These are phyloP conservation scores for Dione juno DNA, from an alignment of 2,888 invertebrate genomes.

Conservation along the genomic window DNA sequence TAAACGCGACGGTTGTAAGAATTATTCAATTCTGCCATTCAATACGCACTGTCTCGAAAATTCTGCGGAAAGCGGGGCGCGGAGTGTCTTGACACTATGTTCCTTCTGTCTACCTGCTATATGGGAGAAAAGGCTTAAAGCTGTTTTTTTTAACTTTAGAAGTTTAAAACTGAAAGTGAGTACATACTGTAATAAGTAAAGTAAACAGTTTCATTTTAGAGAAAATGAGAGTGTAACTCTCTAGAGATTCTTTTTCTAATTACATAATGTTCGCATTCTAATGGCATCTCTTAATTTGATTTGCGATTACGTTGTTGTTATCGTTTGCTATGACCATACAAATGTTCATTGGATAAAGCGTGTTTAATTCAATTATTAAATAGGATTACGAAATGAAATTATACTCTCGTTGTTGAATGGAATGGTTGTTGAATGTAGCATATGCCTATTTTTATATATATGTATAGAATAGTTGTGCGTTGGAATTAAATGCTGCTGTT, in stretches of 20 bases:
- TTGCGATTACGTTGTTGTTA: not conserved
- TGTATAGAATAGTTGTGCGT: too few species aligned
- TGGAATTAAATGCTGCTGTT: too few species aligned
- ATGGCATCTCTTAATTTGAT: constrained; percentile 21
- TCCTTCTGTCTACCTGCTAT: too few species aligned
- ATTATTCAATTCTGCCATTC: too few species aligned
- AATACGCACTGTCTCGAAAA: too few species aligned
- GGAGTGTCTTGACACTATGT: too few species aligned
- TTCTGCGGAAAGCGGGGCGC: too few species aligned
- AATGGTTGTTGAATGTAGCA: not conserved
- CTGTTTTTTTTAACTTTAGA: too few species aligned
- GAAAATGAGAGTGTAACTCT: constrained; percentile 1
- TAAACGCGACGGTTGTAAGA: too few species aligned
- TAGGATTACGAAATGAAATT: not conserved
- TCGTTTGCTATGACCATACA: not conserved
- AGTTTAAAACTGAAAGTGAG: not conserved
- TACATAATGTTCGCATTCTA: not conserved
- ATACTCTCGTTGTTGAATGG: not conserved
- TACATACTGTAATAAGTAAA: not conserved
- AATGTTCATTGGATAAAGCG: not conserved
- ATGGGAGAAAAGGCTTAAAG: too few species aligned
- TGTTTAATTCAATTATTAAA: not conserved
- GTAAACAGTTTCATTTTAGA: not conserved
- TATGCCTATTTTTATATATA: too few species aligned
- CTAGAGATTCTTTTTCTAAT: not conserved